Conservation (phyloP, 2,113 vertebrate genomes). For the Pelodiscus sinensis region DNA sequence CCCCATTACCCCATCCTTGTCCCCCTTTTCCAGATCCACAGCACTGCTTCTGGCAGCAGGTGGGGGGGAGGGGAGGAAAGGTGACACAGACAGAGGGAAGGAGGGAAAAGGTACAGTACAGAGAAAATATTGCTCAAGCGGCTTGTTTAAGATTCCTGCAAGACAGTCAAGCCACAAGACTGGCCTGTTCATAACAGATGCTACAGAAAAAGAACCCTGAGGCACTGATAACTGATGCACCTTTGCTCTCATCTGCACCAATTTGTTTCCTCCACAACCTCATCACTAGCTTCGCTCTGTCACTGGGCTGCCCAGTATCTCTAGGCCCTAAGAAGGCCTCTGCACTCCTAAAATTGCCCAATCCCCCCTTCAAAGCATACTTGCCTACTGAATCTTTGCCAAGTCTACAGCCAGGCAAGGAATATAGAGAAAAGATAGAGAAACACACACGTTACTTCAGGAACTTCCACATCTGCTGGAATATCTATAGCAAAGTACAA, state of each 20-base stretch:
- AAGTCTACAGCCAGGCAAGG: constrained; percentile 4
- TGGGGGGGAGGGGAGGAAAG: no score
- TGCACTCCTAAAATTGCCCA: background rate
- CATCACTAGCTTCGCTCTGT: background rate
- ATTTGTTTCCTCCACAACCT: background rate
- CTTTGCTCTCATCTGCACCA: background rate
- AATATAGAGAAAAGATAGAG: background rate
- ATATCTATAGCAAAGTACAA: background rate
- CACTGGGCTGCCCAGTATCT: background rate
- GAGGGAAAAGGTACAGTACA: background rate
- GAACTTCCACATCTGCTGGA: background rate
- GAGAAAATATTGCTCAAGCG: background rate
- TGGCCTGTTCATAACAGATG: background rate
- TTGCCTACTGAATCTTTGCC: background rate
- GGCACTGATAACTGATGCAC: background rate
- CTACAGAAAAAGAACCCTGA: background rate
- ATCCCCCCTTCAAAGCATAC: background rate
- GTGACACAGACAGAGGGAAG: background rate
- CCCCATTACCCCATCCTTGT: no score
- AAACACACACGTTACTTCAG: background rate
- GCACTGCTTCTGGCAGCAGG: no score
- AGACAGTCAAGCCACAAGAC: background rate
- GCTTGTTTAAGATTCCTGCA: background rate
- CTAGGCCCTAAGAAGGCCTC: background rate
- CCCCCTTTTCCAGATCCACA: no score